These are phyloP conservation scores for Heterohyrax brucei DNA, from an alignment of 2,797 vertebrate genomes.

Conservation along the genomic window DNA sequence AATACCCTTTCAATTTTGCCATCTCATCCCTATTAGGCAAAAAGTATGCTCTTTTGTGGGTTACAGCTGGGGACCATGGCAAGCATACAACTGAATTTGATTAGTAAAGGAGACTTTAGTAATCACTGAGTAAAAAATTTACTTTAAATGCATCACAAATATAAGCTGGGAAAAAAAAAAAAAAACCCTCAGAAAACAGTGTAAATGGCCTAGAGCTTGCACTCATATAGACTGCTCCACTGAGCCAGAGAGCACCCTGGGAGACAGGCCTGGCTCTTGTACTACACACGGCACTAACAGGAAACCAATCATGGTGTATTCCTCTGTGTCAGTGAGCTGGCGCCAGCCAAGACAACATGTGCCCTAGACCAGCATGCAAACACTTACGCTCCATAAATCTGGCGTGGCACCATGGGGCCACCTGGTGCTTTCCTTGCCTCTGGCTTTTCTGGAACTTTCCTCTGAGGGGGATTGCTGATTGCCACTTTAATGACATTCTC, in stretches of 20 bases:
- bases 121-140: not conserved
- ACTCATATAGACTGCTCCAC: rapidly evolving
- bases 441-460: slow-evolving; percentile 90
- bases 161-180: not conserved
- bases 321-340: not conserved
- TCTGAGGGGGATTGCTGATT: slow-evolving; percentile 97
- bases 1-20: rapidly evolving
- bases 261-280: not conserved
- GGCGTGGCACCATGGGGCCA: slow-evolving; percentile 89
- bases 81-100: rapidly evolving
- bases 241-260: not conserved
- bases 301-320: not conserved
- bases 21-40: not conserved
- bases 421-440: slow-evolving; percentile 86
- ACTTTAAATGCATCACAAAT: not conserved
- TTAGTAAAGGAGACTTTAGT: not conserved
- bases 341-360: rapidly evolving
- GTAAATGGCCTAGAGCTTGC: not conserved
- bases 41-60: not conserved
- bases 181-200: not conserved
- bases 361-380: rapidly evolving
- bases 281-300: not conserved
- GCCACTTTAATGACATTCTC: slow-evolving; percentile 95
- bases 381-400: slow-evolving; percentile 95
- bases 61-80: not conserved